phyloP scores from a whole-genome alignment of 2,797 vertebrate species.

The Myotis findleyi region DNA sequence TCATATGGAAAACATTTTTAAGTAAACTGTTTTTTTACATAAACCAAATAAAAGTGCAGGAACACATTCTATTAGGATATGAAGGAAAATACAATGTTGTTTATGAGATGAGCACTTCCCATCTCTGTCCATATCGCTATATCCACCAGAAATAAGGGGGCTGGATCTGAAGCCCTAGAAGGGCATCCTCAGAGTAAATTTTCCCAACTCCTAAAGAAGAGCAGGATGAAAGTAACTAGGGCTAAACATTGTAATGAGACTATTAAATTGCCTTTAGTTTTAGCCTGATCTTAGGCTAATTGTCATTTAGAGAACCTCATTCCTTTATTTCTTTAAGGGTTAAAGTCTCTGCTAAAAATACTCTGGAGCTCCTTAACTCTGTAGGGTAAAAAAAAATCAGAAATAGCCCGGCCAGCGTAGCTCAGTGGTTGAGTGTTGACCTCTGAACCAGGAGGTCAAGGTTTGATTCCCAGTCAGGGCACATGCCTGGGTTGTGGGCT shows the following conservation, averaged over 20 bases:
- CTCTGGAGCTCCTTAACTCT: neutral
- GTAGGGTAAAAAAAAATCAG: neutral
- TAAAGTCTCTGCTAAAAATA: constrained; percentile 14
- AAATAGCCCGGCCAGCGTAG: neutral
- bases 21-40: neutral
- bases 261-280: neutral
- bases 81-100: neutral
- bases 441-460: no score
- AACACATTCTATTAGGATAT: neutral
- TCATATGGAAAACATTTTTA: neutral
- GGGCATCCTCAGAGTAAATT: neutral
- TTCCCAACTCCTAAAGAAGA: neutral
- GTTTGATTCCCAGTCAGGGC: no score
- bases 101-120: neutral
- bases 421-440: no score
- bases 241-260: neutral
- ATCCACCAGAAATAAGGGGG: neutral
- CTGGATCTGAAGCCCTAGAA: neutral
- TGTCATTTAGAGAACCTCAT: neutral
- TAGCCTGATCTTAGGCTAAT: neutral
- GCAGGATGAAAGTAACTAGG: neutral
- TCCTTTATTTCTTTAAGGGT: neutral
- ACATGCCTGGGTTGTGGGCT: no score
- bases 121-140: neutral
- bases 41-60: neutral